phyloP scores from a whole-genome alignment of 2,113 vertebrate species.

The Cinclus mexicanus region DNA sequence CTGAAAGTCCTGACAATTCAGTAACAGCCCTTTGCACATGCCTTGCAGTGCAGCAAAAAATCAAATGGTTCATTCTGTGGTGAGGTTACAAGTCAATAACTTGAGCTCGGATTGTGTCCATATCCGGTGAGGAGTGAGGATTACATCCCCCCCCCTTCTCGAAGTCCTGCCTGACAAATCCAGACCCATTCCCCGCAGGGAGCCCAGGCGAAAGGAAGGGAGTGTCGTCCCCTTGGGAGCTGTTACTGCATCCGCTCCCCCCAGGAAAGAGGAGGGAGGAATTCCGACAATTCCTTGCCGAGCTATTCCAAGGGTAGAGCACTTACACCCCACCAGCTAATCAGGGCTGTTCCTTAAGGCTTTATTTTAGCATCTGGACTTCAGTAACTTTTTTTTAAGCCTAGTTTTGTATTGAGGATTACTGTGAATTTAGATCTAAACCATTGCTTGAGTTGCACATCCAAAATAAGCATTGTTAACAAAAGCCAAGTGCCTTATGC shows the following conservation, averaged over 20 bases:
- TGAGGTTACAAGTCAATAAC: background rate
- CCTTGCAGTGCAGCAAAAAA: background rate
- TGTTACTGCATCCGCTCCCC: background rate
- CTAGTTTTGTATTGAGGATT: constrained; percentile 48
- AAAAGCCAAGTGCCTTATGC: constrained; percentile 29
- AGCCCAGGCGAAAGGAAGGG: constrained; percentile 5
- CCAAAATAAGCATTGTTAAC: constrained; percentile 60
- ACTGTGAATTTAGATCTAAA: constrained; percentile 43
- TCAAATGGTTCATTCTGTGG: background rate
- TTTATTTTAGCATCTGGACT: constrained; percentile 59
- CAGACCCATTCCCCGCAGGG: background rate
- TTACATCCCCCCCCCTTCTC: background rate
- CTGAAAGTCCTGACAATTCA: background rate
- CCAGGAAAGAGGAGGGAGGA: constrained; percentile 39
- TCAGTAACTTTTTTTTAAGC: constrained; percentile 31
- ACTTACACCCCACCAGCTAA: constrained; percentile 19
- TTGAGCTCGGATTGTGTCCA: background rate
- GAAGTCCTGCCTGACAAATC: background rate
- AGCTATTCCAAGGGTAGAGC: constrained; percentile 37
- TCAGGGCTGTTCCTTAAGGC: constrained; percentile 9
- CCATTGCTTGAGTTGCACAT: constrained; percentile 30
- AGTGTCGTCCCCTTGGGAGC: background rate
- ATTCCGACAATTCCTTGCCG: constrained; percentile 27
- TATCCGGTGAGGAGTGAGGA: background rate
- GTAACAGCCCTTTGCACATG: background rate